These are phyloP conservation scores for Corythaeola cristata DNA, from an alignment of 2,113 vertebrate genomes.

Conservation along the genomic window DNA sequence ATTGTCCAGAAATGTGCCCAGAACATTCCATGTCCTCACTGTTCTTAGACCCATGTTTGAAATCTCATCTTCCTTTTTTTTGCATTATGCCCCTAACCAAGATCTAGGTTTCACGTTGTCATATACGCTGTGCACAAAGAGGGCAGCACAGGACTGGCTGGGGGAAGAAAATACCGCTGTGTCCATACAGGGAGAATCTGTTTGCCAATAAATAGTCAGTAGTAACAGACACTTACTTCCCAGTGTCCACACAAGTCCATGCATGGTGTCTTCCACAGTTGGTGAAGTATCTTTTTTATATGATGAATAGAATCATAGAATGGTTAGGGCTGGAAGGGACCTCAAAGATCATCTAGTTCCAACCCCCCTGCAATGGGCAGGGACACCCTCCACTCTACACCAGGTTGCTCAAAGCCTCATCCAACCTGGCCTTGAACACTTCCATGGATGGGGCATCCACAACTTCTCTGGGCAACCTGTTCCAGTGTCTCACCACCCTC, in stretches of 20 bases:
- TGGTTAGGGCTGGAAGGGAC: no score
- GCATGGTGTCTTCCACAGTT: background rate
- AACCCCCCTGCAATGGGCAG: no score
- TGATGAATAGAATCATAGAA: no score
- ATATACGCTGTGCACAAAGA: background rate
- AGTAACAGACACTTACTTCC: background rate
- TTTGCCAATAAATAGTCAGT: background rate
- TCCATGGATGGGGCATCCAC: no score
- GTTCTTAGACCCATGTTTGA: background rate
- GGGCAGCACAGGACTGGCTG: background rate
- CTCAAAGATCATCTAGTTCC: no score
- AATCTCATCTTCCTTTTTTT: background rate
- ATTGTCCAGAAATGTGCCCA: background rate
- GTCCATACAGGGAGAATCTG: background rate
- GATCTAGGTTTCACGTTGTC: background rate
- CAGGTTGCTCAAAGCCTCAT: no score
- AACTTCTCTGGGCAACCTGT: no score
- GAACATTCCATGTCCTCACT: background rate
- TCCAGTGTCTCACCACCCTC: no score
- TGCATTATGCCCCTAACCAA: background rate
- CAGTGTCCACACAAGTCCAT: background rate
- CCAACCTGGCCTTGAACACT: no score
- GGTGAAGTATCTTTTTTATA: background rate
- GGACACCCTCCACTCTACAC: no score
- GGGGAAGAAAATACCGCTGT: background rate